Evolutionary conservation across 2,888 invertebrate species (phyloP).

Genomic region (Pachycephus smyrnensis): DNA sequence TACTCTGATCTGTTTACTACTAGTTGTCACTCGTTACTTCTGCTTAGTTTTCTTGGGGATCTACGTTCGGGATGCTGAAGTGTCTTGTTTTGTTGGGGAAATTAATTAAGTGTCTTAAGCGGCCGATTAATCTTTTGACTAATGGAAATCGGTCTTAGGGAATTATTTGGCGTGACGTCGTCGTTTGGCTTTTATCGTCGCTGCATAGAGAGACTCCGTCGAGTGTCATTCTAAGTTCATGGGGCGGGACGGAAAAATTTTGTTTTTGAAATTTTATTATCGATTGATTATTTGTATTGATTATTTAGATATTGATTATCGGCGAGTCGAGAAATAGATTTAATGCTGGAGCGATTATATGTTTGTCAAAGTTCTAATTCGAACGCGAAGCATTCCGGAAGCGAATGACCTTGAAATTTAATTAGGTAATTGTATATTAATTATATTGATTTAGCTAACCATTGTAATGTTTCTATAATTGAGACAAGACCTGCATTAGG

Average conservation of each 20-base stretch:
- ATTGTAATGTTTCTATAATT: conserved; percentile 27
- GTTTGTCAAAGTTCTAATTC: neutral
- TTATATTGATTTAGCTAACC: too few species aligned
- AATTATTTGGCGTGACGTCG: neutral
- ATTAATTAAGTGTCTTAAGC: neutral
- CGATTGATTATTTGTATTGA: too few species aligned
- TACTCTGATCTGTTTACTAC: neutral
- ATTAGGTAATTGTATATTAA: too few species aligned
- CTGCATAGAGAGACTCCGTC: too few species aligned
- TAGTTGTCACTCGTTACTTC: neutral
- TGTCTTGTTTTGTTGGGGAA: neutral
- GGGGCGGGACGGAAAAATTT: too few species aligned
- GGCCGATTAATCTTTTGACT: neutral
- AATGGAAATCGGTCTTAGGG: neutral
- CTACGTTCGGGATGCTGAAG: neutral
- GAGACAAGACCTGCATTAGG: conserved; percentile 27
- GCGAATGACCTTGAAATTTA: too few species aligned
- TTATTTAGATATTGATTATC: too few species aligned
- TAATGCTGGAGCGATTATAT: neutral
- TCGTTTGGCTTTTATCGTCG: neutral
- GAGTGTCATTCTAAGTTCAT: too few species aligned
- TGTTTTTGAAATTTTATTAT: too few species aligned
- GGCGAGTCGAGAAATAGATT: neutral
- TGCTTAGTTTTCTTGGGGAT: neutral
- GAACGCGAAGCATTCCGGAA: neutral